These are phyloP conservation scores for Gymnopithys bicolor DNA, from an alignment of 2,797 vertebrate species.

Conservation along the genomic window DNA sequence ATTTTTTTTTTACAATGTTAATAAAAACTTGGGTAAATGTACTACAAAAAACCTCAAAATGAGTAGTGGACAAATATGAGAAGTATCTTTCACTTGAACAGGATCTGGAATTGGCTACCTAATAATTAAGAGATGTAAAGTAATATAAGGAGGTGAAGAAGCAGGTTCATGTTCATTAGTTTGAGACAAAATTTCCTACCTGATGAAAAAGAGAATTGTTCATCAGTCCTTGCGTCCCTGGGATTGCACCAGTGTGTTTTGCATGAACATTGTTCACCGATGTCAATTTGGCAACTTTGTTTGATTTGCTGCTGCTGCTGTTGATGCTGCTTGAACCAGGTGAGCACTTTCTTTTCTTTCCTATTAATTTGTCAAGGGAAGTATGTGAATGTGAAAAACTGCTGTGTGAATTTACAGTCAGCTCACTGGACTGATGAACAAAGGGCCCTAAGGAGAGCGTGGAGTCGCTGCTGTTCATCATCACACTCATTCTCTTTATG, in stretches of 20 bases:
- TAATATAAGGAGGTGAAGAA: rapidly evolving
- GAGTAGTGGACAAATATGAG: not conserved
- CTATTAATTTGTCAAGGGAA: slow-evolving; percentile 87
- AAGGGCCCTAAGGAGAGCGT: slow-evolving; percentile 97
- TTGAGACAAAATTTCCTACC: slow-evolving; percentile 75
- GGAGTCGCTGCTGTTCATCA: slow-evolving; percentile 98
- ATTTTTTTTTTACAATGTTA: not conserved
- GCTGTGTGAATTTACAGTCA: slow-evolving; percentile 80
- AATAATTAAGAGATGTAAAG: not conserved
- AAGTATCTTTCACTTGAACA: not conserved
- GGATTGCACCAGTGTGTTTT: slow-evolving; percentile 90
- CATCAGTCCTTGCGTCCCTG: slow-evolving; percentile 89
- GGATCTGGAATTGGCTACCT: not conserved
- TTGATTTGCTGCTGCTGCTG: slow-evolving; percentile 84
- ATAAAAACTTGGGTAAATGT: not conserved
- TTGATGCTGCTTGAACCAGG: slow-evolving; percentile 81
- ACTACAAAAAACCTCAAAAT: not conserved
- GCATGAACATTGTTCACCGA: slow-evolving; percentile 93
- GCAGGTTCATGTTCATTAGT: not conserved
- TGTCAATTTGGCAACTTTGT: slow-evolving; percentile 92
- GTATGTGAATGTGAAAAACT: slow-evolving; percentile 85
- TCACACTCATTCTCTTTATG: slow-evolving; percentile 98
- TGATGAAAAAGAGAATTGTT: slow-evolving; percentile 97
- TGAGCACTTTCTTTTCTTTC: slow-evolving; percentile 94
- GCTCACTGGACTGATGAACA: slow-evolving; percentile 86